Conservation (phyloP, 2,888 invertebrate species). For the Asteroscopus sphinx region DNA sequence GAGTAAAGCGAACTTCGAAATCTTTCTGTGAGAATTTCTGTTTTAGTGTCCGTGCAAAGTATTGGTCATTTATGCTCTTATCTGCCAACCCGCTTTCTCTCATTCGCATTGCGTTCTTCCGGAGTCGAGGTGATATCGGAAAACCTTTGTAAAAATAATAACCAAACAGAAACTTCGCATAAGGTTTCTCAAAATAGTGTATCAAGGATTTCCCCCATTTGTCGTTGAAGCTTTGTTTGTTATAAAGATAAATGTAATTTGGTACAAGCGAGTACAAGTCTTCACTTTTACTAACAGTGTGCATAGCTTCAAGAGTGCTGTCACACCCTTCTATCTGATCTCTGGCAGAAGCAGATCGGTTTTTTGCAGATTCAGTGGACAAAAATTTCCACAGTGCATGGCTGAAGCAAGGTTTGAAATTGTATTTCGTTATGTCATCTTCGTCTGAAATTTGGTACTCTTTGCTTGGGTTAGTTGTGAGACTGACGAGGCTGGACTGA, state of each 20-base stretch:
- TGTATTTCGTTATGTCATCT: constrained; percentile 59
- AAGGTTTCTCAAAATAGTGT: constrained; percentile 38
- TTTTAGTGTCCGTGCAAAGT: constrained; percentile 26
- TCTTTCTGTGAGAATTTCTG: constrained; percentile 29
- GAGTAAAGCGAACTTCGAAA: constrained; percentile 39
- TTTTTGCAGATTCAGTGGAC: constrained; percentile 19
- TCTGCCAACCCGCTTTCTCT: constrained; percentile 45
- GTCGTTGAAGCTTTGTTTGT: constrained; percentile 36
- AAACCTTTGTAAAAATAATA: constrained; percentile 51
- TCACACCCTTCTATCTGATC: constrained; percentile 37
- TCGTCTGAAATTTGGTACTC: constrained; percentile 67
- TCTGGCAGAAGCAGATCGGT: background rate
- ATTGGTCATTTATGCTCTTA: constrained; percentile 36
- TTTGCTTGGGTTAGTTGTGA: constrained; percentile 62
- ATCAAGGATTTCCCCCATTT: constrained; percentile 43
- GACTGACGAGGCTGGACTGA: constrained; percentile 66
- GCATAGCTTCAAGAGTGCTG: constrained; percentile 17
- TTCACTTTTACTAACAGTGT: constrained; percentile 29
- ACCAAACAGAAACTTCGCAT: constrained; percentile 18
- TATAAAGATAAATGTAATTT: constrained; percentile 26
- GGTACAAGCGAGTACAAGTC: constrained; percentile 37
- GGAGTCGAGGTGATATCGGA: constrained; percentile 31
- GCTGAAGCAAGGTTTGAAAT: constrained; percentile 71
- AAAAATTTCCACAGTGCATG: constrained; percentile 49
- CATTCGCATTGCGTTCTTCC: constrained; percentile 27